A percentile compares a stretch with the other conserved stretches of the same genome.
phyloP scores from a whole-genome alignment of 2,888 invertebrate genomes.

The Crematogaster levior region DNA sequence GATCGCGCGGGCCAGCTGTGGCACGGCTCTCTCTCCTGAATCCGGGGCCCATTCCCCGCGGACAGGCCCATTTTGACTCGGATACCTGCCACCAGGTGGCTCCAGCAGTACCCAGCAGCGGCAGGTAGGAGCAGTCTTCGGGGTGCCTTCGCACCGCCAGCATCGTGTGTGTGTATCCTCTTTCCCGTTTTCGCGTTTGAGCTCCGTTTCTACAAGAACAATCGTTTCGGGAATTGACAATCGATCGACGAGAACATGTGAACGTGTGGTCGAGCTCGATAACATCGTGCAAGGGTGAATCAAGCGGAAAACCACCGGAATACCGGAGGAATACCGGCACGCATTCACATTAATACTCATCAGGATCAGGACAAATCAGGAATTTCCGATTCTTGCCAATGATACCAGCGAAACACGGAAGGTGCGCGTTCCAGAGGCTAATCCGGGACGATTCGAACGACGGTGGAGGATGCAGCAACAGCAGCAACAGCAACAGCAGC shows the following conservation, averaged over 20 bases:
- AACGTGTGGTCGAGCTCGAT: background rate
- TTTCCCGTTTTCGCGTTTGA: constrained; percentile 63
- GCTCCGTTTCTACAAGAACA: background rate
- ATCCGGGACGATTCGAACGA: constrained; percentile 62
- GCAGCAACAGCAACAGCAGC: constrained; percentile 64
- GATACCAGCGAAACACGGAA: constrained; percentile 58
- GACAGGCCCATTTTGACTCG: constrained; percentile 73
- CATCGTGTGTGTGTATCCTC: constrained; percentile 86
- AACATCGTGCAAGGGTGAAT: constrained; percentile 2
- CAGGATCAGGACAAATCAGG: constrained; percentile 12
- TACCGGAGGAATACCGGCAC: constrained; percentile 5
- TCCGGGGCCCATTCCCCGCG: constrained; percentile 70
- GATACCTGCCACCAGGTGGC: constrained; percentile 87
- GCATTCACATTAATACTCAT: background rate
- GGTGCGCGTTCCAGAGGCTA: constrained; percentile 60
- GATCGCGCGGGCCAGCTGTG: constrained; percentile 69
- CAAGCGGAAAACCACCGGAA: background rate
- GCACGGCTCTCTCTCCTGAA: constrained; percentile 65
- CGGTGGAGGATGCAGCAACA: constrained; percentile 75
- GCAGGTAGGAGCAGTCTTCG: constrained; percentile 89
- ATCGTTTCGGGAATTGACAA: constrained; percentile 28
- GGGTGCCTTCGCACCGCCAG: constrained; percentile 89
- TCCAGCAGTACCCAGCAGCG: constrained; percentile 88
- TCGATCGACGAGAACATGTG: background rate
- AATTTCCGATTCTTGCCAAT: constrained; percentile 65